phyloP scores from a whole-genome alignment of 2,797 vertebrate species.

The Spondyliosoma cantharus region DNA sequence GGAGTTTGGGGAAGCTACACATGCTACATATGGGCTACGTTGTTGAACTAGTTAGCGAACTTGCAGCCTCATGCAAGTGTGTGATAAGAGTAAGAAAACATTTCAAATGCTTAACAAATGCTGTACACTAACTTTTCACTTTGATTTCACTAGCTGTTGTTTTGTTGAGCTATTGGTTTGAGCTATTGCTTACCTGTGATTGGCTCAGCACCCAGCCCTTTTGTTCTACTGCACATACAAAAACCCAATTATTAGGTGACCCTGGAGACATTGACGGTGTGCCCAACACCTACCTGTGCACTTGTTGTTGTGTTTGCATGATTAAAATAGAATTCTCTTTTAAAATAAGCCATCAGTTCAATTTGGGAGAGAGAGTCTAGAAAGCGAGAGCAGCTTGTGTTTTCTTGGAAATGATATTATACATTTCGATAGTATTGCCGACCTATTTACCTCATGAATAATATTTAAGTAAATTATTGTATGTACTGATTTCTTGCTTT shows the following conservation, averaged over 20 bases:
- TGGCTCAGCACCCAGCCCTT: neutral
- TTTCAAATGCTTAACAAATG: no score
- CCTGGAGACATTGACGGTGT: neutral
- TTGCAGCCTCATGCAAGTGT: no score
- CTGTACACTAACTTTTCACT: no score
- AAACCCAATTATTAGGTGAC: neutral
- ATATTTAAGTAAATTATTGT: neutral
- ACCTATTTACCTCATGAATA: neutral
- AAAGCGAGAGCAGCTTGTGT: neutral
- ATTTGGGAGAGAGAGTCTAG: neutral
- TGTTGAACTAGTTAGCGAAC: no score
- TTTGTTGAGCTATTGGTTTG: neutral
- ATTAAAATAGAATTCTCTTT: neutral
- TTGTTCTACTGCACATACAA: neutral
- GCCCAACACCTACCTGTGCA: neutral
- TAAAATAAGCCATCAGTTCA: neutral
- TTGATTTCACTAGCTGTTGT: no score
- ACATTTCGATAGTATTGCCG: neutral
- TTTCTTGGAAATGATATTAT: neutral
- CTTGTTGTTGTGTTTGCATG: no score
- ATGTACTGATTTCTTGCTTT: neutral
- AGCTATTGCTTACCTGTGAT: neutral
- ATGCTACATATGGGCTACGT: no score
- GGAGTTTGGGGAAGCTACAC: no score
- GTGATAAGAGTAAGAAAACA: no score